Evolutionary conservation across 2,888 invertebrate genomes (phyloP).

Genomic region (Boloria selene): DNA sequence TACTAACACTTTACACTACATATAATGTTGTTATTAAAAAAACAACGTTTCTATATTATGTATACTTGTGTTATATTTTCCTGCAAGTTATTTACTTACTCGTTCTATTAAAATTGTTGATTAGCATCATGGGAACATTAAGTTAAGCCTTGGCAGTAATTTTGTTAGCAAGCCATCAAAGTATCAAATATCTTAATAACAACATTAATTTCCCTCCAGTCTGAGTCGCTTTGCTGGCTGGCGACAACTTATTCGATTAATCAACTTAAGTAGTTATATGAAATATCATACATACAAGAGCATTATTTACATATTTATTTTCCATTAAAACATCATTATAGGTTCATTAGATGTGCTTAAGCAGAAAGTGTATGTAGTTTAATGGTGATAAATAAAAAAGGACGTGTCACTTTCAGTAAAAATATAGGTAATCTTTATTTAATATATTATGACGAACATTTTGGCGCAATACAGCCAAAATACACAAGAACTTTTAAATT

Average conservation of each 20-base stretch:
- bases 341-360: slow-evolving; percentile 20
- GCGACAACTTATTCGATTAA: slow-evolving; percentile 34
- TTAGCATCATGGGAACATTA: neutral
- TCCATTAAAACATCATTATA: slow-evolving; percentile 35
- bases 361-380: slow-evolving; percentile 26
- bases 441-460: too few relatives aligned
- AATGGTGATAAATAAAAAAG: slow-evolving; percentile 1
- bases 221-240: slow-evolving; percentile 23
- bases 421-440: too few relatives aligned
- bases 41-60: too few relatives aligned
- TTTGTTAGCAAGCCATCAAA: slow-evolving; percentile 20
- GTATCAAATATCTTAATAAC: slow-evolving; percentile 31
- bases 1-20: too few relatives aligned
- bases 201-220: slow-evolving; percentile 30
- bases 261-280: slow-evolving; percentile 31
- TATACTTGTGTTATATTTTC: too few relatives aligned
- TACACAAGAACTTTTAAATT: too few relatives aligned
- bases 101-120: neutral
- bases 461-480: too few relatives aligned
- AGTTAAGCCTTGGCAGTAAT: slow-evolving; percentile 3
- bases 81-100: too few relatives aligned
- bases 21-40: too few relatives aligned
- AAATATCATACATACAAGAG: slow-evolving; percentile 25
- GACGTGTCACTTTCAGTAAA: too few relatives aligned
- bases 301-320: slow-evolving; percentile 38